These are phyloP conservation scores for Monochamus saltuarius DNA, from an alignment of 1,140 invertebrate genomes.

Conservation along the genomic window DNA sequence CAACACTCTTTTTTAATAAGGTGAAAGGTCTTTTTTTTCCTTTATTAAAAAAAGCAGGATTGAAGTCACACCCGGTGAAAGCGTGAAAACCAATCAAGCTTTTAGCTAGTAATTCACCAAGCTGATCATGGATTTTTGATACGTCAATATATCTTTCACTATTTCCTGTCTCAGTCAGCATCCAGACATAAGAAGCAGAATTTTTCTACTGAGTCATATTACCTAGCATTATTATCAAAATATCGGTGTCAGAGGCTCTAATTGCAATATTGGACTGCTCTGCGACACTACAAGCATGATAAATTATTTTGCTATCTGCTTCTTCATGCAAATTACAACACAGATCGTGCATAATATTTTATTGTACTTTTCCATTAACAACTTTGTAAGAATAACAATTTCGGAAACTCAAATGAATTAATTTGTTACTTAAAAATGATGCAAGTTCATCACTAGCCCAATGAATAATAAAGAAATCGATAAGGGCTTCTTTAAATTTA, in stretches of 20 bases:
- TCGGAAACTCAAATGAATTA: slow-evolving; percentile 27
- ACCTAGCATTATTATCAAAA: slow-evolving; percentile 31
- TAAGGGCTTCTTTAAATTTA: slow-evolving; percentile 10
- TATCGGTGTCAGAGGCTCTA: slow-evolving; percentile 28
- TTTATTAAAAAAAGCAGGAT: too few species aligned
- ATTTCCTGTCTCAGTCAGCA: slow-evolving; percentile 19
- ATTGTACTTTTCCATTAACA: slow-evolving; percentile 13
- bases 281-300: slow-evolving; percentile 27
- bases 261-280: slow-evolving; percentile 23
- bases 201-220: slow-evolving; percentile 28
- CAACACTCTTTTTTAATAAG: too few species aligned
- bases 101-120: not conserved
- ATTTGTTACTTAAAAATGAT: slow-evolving; percentile 32
- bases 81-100: not conserved
- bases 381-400: slow-evolving; percentile 27
- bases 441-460: slow-evolving; percentile 14
- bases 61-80: not conserved
- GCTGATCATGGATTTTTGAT: not conserved
- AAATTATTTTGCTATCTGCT: slow-evolving; percentile 30
- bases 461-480: slow-evolving; percentile 11
- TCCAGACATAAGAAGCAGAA: slow-evolving; percentile 25
- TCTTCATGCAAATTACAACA: slow-evolving; percentile 26
- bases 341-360: slow-evolving; percentile 24
- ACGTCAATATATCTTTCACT: slow-evolving; percentile 17
- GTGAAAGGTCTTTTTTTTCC: too few species aligned